A percentile compares a stretch with the other conserved stretches of the same genome.
Evolutionary conservation across 1,140 invertebrate species (phyloP).

Genomic region (Laupala kohalensis): DNA sequence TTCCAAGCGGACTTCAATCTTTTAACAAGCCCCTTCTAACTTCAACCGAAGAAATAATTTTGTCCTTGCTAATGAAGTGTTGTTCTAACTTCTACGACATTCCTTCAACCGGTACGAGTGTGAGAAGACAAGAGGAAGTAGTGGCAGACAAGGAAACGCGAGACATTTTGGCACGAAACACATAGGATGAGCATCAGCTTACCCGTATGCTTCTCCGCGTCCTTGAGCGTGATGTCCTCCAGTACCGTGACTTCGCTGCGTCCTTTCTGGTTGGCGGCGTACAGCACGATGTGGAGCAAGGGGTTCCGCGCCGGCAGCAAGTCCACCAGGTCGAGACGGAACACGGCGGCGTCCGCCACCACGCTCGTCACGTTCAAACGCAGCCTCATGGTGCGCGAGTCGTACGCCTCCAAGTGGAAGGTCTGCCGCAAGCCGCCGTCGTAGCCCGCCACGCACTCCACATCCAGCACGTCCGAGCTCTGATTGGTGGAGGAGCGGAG

Average conservation of each 20-base stretch:
- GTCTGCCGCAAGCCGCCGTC: slow-evolving; percentile 72
- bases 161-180: too few species aligned
- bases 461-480: slow-evolving; percentile 51
- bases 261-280: slow-evolving; percentile 77
- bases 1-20: too few species aligned
- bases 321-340: slow-evolving; percentile 51
- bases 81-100: too few species aligned
- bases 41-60: too few species aligned
- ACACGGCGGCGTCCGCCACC: slow-evolving; percentile 40
- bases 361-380: slow-evolving; percentile 45
- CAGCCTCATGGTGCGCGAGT: slow-evolving; percentile 51
- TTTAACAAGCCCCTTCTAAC: too few species aligned
- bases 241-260: slow-evolving; percentile 64
- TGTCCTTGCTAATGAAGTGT: too few species aligned
- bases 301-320: slow-evolving; percentile 44
- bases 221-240: slow-evolving; percentile 73
- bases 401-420: slow-evolving; percentile 68
- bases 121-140: too few species aligned
- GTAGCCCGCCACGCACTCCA: slow-evolving; percentile 64
- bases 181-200: not conserved
- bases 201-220: slow-evolving; percentile 34
- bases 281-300: slow-evolving; percentile 60
- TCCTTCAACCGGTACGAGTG: too few species aligned
- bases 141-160: too few species aligned
- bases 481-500: slow-evolving; percentile 52